These are phyloP conservation scores for Cantharis nigra DNA, from an alignment of 2,888 invertebrate genomes.

Conservation along the genomic window DNA sequence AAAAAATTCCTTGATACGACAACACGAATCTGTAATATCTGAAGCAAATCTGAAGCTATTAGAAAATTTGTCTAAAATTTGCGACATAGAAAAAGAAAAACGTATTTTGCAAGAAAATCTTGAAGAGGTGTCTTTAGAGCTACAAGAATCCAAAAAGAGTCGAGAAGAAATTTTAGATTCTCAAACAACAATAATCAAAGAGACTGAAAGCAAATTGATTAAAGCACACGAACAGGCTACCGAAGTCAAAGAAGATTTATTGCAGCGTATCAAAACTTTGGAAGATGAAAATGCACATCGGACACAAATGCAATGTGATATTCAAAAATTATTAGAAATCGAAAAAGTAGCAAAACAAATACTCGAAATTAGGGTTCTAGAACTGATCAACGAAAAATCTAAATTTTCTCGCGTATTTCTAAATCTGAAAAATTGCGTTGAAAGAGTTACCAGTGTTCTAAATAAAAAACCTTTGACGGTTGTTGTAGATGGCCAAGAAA, in stretches of 20 bases:
- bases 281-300: conserved; percentile 36
- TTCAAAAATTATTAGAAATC: conserved; percentile 23
- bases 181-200: conserved; percentile 42
- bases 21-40: conserved; percentile 10
- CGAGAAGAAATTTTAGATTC: conserved; percentile 42
- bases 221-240: conserved; percentile 41
- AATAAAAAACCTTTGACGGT: conserved; percentile 24
- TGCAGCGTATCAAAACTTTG: conserved; percentile 34
- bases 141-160: conserved; percentile 40
- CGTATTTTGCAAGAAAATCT: conserved; percentile 19
- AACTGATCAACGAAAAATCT: conserved; percentile 26
- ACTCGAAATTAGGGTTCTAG: conserved; percentile 27
- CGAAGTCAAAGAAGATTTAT: conserved; percentile 40
- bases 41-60: conserved; percentile 22
- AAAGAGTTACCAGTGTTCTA: not conserved
- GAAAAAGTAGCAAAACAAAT: conserved; percentile 31
- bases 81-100: conserved; percentile 27
- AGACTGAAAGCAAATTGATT: conserved; percentile 42
- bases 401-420: conserved; percentile 18
- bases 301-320: conserved; percentile 14
- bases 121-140: conserved; percentile 28
- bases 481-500: conserved; percentile 26
- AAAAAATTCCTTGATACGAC: not conserved
- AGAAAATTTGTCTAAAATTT: conserved; percentile 19
- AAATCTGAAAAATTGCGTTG: conserved; percentile 6